Base-by-base conservation (phyloP, 2,888 invertebrate genomes). In the Hydraecia micacea region DNA sequence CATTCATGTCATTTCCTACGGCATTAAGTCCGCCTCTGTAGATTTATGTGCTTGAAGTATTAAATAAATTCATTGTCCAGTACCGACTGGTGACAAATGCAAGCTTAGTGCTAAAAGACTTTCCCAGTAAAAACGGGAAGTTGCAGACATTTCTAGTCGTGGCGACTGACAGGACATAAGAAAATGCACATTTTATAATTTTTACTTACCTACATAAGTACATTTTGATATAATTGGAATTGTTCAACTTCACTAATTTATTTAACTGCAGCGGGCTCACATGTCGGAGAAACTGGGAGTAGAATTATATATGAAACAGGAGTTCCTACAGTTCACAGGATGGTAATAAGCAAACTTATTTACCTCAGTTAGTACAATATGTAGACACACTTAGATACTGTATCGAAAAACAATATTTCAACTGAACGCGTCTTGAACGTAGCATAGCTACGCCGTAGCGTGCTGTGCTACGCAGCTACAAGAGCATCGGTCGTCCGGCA, bases 301-400 rank as follows among this genome's bases (percentile, higher is more conserved):
- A 98, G 98, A 99, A 76, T 94, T 99, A 83, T 99, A 97, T 94
- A 97, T 99, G 91, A 99, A 99, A 95, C 99, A 99, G 93, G 99
- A 99, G 93, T 99, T 98, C 92, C 97, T 99, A 46, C 99, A 99
- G 95, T 97, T 97, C 87, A 99, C 99, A 36, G 99, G 99, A 94
- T 98, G 99, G 98, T 98, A 81, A 72, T 68, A 39, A 69, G 55
- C 8, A 25, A 36, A 39, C 6, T 36, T 25, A 78, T 68, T 63
- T 39, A 15, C 0, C 21, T 49, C 5, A 28, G 2, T 32, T 7
- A 69, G 25, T 42, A 11, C 42, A n/a, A n/a, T n/a, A 11, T 42
- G 42, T 11, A 42, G 13, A 46, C 11, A 39, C n/a, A 58, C 28
- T 58, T 13, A 60, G 60, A 15, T 15, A 28, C n/a, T 70, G 42